These are phyloP conservation scores for Archivesica marissinica DNA, from an alignment of 1,140 invertebrate genomes.

Conservation along the genomic window DNA sequence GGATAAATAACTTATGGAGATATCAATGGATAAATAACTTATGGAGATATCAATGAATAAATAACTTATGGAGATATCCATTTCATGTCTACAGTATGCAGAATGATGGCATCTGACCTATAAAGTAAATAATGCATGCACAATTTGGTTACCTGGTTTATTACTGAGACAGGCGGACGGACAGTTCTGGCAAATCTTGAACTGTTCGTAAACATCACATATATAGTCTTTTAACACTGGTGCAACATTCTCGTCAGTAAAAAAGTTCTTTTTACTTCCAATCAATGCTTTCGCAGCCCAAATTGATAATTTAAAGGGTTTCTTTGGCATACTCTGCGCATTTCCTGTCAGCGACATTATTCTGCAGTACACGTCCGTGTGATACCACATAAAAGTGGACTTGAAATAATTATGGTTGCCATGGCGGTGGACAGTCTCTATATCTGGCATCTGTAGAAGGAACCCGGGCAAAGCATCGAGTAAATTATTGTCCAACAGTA, in stretches of 20 bases:
- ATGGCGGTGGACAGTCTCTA: slow-evolving; percentile 85
- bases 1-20: too few relatives aligned
- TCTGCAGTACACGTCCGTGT: slow-evolving; percentile 85
- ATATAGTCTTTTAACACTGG: slow-evolving; percentile 83
- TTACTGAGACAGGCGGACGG: slow-evolving; percentile 73
- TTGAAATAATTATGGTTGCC: slow-evolving; percentile 86
- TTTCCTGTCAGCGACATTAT: slow-evolving; percentile 80
- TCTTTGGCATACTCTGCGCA: slow-evolving; percentile 47
- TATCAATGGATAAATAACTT: too few relatives aligned
- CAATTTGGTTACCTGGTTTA: slow-evolving; percentile 70
- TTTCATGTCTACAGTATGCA: too few relatives aligned
- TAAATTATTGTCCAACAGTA: slow-evolving; percentile 85
- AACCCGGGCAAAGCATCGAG: slow-evolving; percentile 86
- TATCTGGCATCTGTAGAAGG: slow-evolving; percentile 82
- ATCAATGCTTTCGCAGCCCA: slow-evolving; percentile 83
- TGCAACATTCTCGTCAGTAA: slow-evolving; percentile 77
- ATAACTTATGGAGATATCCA: too few relatives aligned
- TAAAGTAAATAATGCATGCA: too few relatives aligned
- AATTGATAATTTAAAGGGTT: slow-evolving; percentile 80
- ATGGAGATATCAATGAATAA: too few relatives aligned
- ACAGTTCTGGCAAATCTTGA: slow-evolving; percentile 84
- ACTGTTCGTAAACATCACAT: slow-evolving; percentile 82
- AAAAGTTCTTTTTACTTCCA: slow-evolving; percentile 84
- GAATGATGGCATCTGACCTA: too few relatives aligned
- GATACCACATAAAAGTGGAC: slow-evolving; percentile 86